Evolutionary conservation across 2,888 invertebrate genomes (phyloP).

Genomic region (Plagodis dolabraria): DNA sequence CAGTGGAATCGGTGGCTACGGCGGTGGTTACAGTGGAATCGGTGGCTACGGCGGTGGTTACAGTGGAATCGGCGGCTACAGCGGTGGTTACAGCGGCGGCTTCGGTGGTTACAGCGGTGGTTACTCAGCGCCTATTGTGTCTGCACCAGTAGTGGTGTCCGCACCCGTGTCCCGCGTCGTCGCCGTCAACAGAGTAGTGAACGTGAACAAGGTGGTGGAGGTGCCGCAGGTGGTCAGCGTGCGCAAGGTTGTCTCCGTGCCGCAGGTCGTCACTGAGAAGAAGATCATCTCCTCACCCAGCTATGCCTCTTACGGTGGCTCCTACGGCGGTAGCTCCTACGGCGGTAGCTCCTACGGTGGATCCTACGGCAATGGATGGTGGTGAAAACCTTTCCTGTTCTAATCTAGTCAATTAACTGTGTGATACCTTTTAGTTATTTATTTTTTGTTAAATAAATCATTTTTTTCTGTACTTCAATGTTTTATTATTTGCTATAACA

Average conservation of each 20-base stretch:
- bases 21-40: constrained; percentile 36
- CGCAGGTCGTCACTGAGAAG: constrained; percentile 34
- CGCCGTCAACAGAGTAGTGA: constrained; percentile 52
- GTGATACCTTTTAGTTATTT: constrained; percentile 3
- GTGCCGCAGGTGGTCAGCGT: constrained; percentile 51
- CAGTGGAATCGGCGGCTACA: constrained; percentile 23
- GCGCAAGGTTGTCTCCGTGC: constrained; percentile 36
- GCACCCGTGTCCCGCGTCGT: constrained; percentile 48
- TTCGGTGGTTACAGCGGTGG: constrained; percentile 17
- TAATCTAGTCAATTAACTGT: not conserved
- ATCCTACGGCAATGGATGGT: constrained; percentile 36
- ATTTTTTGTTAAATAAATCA: constrained; percentile 8
- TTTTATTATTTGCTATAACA: too few species aligned
- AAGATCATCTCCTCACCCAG: constrained; percentile 27
- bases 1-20: constrained; percentile 17
- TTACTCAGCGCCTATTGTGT: constrained; percentile 41
- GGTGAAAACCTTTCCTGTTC: constrained; percentile 47
- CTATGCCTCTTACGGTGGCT: constrained; percentile 16
- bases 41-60: constrained; percentile 26
- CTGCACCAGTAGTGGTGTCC: constrained; percentile 33
- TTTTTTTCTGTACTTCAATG: not conserved
- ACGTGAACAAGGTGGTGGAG: constrained; percentile 51
- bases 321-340: constrained; percentile 22
- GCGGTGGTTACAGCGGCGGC: constrained; percentile 35
- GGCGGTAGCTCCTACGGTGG: constrained; percentile 19